phyloP scores from a whole-genome alignment of 1,140 invertebrate species.

The Alviniconcha marisindica region DNA sequence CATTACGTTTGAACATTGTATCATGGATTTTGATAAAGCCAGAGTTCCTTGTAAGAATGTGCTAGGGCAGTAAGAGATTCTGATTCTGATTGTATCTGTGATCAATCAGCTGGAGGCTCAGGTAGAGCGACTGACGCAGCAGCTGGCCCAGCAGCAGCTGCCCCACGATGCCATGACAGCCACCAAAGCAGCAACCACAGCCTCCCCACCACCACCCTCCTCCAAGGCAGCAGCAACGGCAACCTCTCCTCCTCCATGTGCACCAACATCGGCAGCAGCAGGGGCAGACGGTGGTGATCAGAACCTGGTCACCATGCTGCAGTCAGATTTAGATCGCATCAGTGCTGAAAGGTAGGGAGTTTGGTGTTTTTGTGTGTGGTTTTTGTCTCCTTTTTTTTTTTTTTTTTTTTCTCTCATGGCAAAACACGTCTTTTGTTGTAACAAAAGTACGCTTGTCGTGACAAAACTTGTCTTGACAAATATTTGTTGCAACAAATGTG shows the following conservation, averaged over 20 bases:
- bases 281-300: slow-evolving; percentile 41
- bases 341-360: slow-evolving; percentile 62
- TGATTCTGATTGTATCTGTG: too few species aligned
- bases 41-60: too few species aligned
- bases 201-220: slow-evolving; percentile 40
- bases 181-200: not conserved
- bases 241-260: slow-evolving; percentile 42
- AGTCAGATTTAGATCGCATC: slow-evolving; percentile 63
- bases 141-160: slow-evolving; percentile 46
- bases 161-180: slow-evolving; percentile 41
- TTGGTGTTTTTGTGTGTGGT: not conserved
- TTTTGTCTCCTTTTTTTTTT: not conserved
- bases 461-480: too few species aligned
- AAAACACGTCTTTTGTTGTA: too few species aligned
- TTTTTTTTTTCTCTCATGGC: not conserved
- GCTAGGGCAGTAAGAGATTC: not conserved
- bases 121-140: slow-evolving; percentile 53
- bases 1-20: too few species aligned
- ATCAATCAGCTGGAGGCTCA: slow-evolving; percentile 58
- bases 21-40: too few species aligned
- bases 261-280: slow-evolving; percentile 38
- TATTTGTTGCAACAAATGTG: too few species aligned
- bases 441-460: too few species aligned
- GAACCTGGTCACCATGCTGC: slow-evolving; percentile 58
- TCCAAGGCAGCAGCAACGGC: slow-evolving; percentile 10